These are phyloP conservation scores for Mirounga angustirostris DNA, from an alignment of 2,113 vertebrate genomes.

Conservation along the genomic window DNA sequence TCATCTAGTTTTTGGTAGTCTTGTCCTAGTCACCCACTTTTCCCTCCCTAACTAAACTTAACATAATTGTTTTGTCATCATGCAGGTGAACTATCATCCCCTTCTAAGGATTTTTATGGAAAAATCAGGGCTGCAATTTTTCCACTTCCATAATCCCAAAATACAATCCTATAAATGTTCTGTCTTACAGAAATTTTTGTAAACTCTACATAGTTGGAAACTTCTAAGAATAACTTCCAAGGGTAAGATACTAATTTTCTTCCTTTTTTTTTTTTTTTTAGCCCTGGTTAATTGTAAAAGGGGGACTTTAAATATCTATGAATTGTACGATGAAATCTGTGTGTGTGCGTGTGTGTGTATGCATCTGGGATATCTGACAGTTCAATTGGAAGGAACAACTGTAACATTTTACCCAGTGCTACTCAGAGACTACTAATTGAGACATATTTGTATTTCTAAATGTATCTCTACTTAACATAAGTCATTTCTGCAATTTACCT, in stretches of 20 bases:
- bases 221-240: neutral
- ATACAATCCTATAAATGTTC: neutral
- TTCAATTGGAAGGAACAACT: neutral
- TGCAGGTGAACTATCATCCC: neutral
- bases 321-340: neutral
- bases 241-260: neutral
- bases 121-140: neutral
- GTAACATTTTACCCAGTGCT: neutral
- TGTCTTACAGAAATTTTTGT: neutral
- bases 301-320: neutral
- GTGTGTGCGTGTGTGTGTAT: accelerated
- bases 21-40: neutral
- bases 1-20: neutral
- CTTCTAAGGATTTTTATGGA: neutral
- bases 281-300: neutral
- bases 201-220: neutral
- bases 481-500: neutral
- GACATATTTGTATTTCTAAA: neutral
- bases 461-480: neutral
- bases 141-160: neutral
- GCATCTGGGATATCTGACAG: neutral
- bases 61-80: neutral
- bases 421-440: neutral
- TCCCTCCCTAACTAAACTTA: neutral
- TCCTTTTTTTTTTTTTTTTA: neutral